Conservation (phyloP, 2,888 invertebrate genomes). For the Tipula confusa region DNA sequence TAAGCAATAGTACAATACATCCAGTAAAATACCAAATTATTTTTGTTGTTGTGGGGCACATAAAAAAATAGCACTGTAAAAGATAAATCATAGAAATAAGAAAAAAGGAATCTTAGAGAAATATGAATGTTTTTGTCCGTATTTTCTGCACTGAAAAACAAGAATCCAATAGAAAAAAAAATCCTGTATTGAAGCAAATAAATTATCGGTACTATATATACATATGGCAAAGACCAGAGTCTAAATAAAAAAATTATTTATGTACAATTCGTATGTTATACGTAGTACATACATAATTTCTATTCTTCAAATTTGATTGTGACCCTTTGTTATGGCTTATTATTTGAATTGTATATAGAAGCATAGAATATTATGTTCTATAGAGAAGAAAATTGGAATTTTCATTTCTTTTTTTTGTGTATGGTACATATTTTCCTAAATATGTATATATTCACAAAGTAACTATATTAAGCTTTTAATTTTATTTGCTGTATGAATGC, state of each 20-base stretch:
- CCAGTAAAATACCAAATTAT: background rate
- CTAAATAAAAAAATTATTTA: background rate
- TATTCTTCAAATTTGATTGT: constrained; percentile 7
- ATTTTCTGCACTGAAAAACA: constrained; percentile 27
- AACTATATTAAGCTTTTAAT: background rate
- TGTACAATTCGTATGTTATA: background rate
- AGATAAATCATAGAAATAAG: background rate
- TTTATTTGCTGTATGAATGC: background rate
- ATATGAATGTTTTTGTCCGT: constrained; percentile 16
- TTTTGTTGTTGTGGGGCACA: background rate
- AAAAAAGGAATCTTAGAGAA: constrained; percentile 21
- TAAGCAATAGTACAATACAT: background rate
- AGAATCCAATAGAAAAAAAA: constrained; percentile 29
- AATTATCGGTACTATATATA: too few species aligned
- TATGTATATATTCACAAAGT: background rate
- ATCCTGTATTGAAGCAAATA: background rate
- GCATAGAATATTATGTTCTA: background rate
- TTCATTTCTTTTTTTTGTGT: background rate
- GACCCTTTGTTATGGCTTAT: constrained; percentile 29
- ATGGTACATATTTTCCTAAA: background rate
- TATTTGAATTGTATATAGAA: constrained; percentile 26
- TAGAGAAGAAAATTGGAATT: background rate
- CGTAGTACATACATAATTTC: constrained; percentile 7
- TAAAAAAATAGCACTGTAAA: background rate
- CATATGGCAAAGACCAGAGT: background rate